Evolutionary conservation across 2,797 vertebrate species (phyloP), one percentile per base, ranked within the genome.

Genomic region (Girardinus metallicus): DNA sequence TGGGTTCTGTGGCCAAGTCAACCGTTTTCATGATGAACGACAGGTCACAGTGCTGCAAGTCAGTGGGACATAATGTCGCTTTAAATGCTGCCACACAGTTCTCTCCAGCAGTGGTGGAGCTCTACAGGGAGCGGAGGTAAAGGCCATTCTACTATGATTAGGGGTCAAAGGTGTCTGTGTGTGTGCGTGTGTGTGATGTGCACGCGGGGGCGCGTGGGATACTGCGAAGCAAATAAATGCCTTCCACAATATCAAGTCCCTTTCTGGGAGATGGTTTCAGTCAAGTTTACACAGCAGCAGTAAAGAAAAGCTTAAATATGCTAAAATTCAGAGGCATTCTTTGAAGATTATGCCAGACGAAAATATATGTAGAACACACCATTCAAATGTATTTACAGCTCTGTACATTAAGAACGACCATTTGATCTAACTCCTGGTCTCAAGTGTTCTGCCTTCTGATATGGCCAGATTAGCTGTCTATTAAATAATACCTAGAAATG

Each of bases 321-420:
- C 88, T 91, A 92, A 91, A 89, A 91, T 90, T 92, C 91, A 88
- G 93, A 96, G 95, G 93, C 95, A 93, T 84, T 87, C 91, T 94
- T 91, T 88, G 90, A 86, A 89, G 91, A 86, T 89, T 88, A 87
- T 92, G 92, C 92, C 93, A 82, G 93, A 94, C 94, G 92, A 93
- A 94, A 93, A 93, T 95, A 95, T 94, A 94, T 94, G 89, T 94
- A 95, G 91, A 94, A 91, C 93, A 96, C 95, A 94, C 94, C 93
- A 95, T 95, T 95, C 91, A 96, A 95, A 95, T 90, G 93, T 96
- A 96, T 96, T 96, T 96, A 96, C 96, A 96, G 92, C 87, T 89
- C 94, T 96, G 94, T 96, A 96, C 95, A 96, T 92, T 94, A 94
- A 95, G 92, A 94, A 88, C 93, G 90, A 94, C 91, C 86, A 77